Conservation (phyloP, 2,797 vertebrate species). For the Macropus fuliginosus region DNA sequence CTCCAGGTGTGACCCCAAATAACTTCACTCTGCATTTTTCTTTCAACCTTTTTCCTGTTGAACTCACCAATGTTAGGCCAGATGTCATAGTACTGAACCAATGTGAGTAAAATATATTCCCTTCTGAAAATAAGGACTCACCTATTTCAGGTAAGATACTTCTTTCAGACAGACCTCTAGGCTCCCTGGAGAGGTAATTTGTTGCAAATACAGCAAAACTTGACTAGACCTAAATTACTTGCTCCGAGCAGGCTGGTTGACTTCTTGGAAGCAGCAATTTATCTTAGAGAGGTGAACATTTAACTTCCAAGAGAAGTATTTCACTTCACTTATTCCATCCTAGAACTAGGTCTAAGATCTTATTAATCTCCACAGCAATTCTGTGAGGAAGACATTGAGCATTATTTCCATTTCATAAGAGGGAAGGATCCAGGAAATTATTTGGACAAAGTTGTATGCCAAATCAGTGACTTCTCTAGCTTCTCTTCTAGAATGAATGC, state of each 20-base stretch:
- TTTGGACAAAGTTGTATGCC: background rate
- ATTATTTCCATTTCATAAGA: conserved; percentile 47
- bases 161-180: conserved; percentile 14
- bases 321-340: conserved; percentile 20
- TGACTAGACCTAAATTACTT: conserved; percentile 37
- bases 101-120: conserved; percentile 29
- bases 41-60: conserved; percentile 49
- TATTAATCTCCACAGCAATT: background rate
- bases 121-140: conserved; percentile 17
- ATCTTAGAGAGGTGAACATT: background rate
- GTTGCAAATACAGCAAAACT: background rate
- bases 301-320: conserved; percentile 29
- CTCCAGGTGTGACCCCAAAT: conserved; percentile 21
- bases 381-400: background rate
- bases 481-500: conserved; percentile 20
- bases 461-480: background rate
- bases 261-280: conserved; percentile 22
- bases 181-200: background rate
- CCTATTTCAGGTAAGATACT: conserved; percentile 11
- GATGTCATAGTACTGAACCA: conserved; percentile 5
- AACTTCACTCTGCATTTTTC: conserved; percentile 46
- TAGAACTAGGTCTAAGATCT: conserved; percentile 8
- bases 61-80: conserved; percentile 31
- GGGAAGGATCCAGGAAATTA: conserved; percentile 19
- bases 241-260: conserved; percentile 33